Conservation (phyloP, 2,113 vertebrate species). For the Garra rufa region DNA sequence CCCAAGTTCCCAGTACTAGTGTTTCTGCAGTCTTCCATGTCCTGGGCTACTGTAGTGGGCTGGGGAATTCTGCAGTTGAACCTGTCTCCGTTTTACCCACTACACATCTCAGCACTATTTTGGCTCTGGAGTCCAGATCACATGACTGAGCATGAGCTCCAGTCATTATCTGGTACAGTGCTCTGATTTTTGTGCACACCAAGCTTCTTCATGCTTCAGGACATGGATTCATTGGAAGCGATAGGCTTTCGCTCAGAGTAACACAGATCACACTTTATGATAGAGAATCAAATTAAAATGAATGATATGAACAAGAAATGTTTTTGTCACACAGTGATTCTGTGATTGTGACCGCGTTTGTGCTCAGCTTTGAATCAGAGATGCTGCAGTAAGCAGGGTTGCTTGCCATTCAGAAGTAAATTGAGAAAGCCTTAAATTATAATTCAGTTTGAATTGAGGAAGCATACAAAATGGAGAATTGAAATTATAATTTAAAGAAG, state of each 20-base stretch:
- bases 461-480: not conserved
- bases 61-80: conserved; percentile 55
- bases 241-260: conserved; percentile 45
- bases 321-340: conserved; percentile 25
- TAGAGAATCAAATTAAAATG: not conserved
- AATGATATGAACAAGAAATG: not conserved
- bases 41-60: conserved; percentile 47
- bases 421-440: not conserved
- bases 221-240: conserved; percentile 37
- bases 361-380: not conserved
- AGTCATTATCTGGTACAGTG: conserved; percentile 54
- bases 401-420: not conserved
- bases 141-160: conserved; percentile 48
- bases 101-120: conserved; percentile 57
- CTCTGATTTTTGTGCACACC: conserved; percentile 54
- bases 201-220: conserved; percentile 17
- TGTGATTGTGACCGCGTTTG: not conserved
- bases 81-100: conserved; percentile 51
- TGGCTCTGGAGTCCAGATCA: conserved; percentile 52
- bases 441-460: not conserved
- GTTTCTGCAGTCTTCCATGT: conserved; percentile 50
- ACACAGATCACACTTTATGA: not conserved
- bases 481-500: not conserved
- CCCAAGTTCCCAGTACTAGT: conserved; percentile 58
- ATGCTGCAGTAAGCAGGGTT: not conserved